Conservation (phyloP, 2,888 invertebrate species). For the Rhopalosiphum nymphaeae region DNA sequence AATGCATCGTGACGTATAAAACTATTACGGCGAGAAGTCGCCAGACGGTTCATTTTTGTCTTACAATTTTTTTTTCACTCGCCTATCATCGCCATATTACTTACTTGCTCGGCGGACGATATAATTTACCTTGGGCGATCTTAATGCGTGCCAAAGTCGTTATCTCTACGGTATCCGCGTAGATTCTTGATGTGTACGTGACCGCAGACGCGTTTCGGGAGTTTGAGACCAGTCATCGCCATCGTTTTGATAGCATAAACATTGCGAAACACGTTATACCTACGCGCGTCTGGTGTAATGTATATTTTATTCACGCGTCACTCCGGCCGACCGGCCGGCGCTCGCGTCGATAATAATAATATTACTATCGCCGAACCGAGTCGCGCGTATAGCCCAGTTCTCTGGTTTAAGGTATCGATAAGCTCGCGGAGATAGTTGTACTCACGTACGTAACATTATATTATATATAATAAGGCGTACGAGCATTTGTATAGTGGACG, state of each 20-base stretch:
- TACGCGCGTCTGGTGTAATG: background rate
- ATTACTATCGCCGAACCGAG: background rate
- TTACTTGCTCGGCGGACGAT: background rate
- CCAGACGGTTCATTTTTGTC: background rate
- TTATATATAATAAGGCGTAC: background rate
- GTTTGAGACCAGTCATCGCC: background rate
- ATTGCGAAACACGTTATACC: background rate
- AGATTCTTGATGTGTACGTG: background rate
- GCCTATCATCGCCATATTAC: background rate
- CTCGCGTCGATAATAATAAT: background rate
- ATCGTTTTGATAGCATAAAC: background rate
- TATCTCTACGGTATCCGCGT: background rate
- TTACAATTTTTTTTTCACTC: background rate
- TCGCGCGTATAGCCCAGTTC: background rate
- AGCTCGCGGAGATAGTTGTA: background rate
- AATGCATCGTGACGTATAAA: background rate
- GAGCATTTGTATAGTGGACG: background rate
- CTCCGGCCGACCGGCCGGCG: background rate
- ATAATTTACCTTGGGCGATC: background rate
- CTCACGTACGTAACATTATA: no score
- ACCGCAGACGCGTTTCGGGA: background rate
- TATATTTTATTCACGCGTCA: background rate
- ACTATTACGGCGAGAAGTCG: background rate
- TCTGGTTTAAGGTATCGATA: background rate
- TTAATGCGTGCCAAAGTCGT: background rate